These are phyloP conservation scores for Limonius californicus DNA, from an alignment of 1,140 invertebrate genomes.

Conservation along the genomic window DNA sequence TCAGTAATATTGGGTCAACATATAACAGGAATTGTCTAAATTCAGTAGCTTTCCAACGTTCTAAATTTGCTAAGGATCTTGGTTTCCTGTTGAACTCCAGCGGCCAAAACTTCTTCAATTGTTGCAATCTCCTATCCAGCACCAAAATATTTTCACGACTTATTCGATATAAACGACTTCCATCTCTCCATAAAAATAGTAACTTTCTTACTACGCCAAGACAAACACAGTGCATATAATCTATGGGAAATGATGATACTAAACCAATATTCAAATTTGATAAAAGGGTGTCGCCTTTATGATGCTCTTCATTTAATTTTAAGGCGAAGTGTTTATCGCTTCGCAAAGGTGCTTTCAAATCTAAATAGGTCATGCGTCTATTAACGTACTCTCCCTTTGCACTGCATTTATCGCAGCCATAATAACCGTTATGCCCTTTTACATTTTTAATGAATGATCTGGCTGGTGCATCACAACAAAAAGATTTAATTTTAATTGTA, in stretches of 20 bases:
- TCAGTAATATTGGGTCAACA: slow-evolving; percentile 34
- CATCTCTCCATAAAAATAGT: slow-evolving; percentile 34
- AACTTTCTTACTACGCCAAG: slow-evolving; percentile 46
- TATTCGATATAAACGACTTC: slow-evolving; percentile 6
- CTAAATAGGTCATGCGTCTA: neutral
- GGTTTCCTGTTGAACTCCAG: slow-evolving; percentile 37
- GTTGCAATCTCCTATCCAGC: neutral
- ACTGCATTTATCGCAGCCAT: slow-evolving; percentile 20
- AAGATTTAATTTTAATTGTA: neutral
- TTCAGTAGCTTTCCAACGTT: slow-evolving; percentile 42
- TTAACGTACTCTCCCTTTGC: neutral
- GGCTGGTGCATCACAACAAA: slow-evolving; percentile 17
- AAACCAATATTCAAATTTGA: slow-evolving; percentile 34
- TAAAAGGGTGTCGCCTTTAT: neutral
- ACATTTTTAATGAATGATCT: slow-evolving; percentile 16
- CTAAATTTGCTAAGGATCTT: slow-evolving; percentile 28
- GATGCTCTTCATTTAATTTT: too few relatives aligned
- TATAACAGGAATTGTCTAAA: slow-evolving; percentile 39
- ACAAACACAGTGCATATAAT: slow-evolving; percentile 48
- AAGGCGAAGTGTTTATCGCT: too few relatives aligned
- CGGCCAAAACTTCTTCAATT: neutral
- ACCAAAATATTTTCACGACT: neutral
- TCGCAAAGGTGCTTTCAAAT: neutral
- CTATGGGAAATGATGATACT: slow-evolving; percentile 40
- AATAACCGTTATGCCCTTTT: slow-evolving; percentile 3